These are phyloP conservation scores for Turnix velox DNA, from an alignment of 2,113 vertebrate species.

Conservation along the genomic window DNA sequence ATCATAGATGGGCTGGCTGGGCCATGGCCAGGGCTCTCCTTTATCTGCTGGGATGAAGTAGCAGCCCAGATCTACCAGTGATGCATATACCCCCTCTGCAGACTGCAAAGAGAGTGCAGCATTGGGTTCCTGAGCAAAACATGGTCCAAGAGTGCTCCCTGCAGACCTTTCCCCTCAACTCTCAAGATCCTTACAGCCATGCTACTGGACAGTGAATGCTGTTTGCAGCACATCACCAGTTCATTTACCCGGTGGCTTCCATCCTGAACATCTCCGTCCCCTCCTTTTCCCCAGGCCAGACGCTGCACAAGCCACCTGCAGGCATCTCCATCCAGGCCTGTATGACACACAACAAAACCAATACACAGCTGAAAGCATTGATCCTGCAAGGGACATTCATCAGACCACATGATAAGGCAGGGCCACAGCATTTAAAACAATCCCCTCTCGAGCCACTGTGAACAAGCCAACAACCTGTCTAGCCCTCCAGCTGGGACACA, in stretches of 20 bases:
- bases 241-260: neutral
- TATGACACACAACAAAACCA: rapidly evolving
- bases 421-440: neutral
- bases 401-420: neutral
- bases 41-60: neutral
- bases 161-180: neutral
- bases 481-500: neutral
- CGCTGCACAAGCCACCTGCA: neutral
- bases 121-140: neutral
- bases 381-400: too few relatives aligned
- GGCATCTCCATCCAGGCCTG: neutral
- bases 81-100: neutral
- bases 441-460: rapidly evolving
- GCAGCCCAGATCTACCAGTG: neutral
- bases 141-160: rapidly evolving
- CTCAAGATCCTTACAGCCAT: neutral
- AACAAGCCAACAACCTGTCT: neutral
- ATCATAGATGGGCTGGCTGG: neutral
- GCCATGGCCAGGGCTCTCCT: neutral
- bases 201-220: neutral
- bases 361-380: rapidly evolving
- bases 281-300: neutral
- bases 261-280: neutral
- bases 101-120: neutral
- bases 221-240: neutral